Conservation (phyloP, 2,888 invertebrate genomes). For the Megaustenia siamemsis region DNA sequence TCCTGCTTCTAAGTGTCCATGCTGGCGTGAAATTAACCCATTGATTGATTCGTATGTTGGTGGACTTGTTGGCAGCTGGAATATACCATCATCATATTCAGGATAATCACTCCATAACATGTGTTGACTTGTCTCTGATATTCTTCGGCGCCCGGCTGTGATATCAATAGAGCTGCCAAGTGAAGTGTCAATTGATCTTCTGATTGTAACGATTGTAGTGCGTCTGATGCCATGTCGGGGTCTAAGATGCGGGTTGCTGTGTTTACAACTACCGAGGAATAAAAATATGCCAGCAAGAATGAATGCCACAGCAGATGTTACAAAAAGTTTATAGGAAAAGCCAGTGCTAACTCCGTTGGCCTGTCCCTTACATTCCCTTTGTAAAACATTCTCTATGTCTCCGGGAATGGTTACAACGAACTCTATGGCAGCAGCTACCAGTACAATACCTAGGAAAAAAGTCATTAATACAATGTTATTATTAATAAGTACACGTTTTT, state of each 20-base stretch:
- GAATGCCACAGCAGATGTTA: slow-evolving; percentile 23
- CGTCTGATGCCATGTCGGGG: not conserved
- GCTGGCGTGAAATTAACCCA: not conserved
- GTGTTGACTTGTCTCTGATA: too few species aligned
- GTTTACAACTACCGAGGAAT: not conserved
- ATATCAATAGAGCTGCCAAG: not conserved
- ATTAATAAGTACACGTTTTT: too few species aligned
- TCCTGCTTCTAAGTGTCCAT: not conserved
- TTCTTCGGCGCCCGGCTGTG: too few species aligned
- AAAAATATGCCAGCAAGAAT: slow-evolving; percentile 11
- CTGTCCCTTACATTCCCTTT: not conserved
- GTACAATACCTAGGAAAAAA: not conserved
- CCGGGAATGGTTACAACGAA: not conserved
- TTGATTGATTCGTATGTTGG: slow-evolving; percentile 6
- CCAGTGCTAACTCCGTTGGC: not conserved
- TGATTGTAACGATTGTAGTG: not conserved
- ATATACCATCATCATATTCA: not conserved
- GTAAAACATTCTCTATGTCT: not conserved
- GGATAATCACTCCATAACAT: not conserved
- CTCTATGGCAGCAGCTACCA: slow-evolving; percentile 14
- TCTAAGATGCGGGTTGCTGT: not conserved
- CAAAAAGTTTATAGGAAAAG: slow-evolving; percentile 9
- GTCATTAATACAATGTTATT: too few species aligned
- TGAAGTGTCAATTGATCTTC: not conserved
- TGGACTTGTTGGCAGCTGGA: not conserved